A percentile compares a stretch with the other conserved stretches of the same genome.
Evolutionary conservation across 92 coral and sea anemone genomes (phyloP).

Genomic region (Parazoanthus darwini): DNA sequence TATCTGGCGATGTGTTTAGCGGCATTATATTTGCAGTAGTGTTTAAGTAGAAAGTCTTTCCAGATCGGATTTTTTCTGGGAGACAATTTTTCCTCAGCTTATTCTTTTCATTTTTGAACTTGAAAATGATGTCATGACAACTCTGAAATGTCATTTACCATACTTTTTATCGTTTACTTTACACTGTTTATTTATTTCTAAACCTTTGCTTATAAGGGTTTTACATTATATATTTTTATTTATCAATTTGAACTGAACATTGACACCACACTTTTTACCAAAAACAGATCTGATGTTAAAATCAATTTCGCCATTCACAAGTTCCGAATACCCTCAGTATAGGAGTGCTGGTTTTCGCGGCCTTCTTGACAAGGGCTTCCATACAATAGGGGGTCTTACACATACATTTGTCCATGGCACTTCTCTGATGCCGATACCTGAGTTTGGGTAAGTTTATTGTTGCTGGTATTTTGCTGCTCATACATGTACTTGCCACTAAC

Average conservation of each 20-base stretch:
- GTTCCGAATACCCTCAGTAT: slow-evolving; percentile 74
- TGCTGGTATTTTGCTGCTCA: too few relatives aligned
- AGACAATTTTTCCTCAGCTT: too few relatives aligned
- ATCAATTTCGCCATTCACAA: slow-evolving; percentile 73
- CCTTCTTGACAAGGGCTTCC: slow-evolving; percentile 73
- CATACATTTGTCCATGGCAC: slow-evolving; percentile 82
- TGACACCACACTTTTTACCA: background rate
- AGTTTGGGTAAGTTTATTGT: slow-evolving; percentile 54
- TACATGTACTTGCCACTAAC: background rate
- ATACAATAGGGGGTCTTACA: slow-evolving; percentile 80
- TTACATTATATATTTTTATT: background rate
- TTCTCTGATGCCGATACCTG: slow-evolving; percentile 62
- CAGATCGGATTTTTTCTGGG: too few relatives aligned
- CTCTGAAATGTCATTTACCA: too few relatives aligned
- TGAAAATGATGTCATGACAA: too few relatives aligned
- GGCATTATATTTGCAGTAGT: too few relatives aligned
- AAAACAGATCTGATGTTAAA: slow-evolving; percentile 73
- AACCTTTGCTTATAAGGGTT: too few relatives aligned
- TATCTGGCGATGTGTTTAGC: too few relatives aligned
- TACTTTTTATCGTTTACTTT: too few relatives aligned
- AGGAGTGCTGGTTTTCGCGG: slow-evolving; percentile 93
- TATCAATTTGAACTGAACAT: background rate
- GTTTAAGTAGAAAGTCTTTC: too few relatives aligned
- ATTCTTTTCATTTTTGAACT: too few relatives aligned
- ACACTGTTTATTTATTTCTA: too few relatives aligned